A percentile compares a stretch with the other conserved stretches of the same genome.
These are phyloP conservation scores for Parnassius mnemosyne DNA, from an alignment of 2,888 invertebrate genomes.

Conservation along the genomic window DNA sequence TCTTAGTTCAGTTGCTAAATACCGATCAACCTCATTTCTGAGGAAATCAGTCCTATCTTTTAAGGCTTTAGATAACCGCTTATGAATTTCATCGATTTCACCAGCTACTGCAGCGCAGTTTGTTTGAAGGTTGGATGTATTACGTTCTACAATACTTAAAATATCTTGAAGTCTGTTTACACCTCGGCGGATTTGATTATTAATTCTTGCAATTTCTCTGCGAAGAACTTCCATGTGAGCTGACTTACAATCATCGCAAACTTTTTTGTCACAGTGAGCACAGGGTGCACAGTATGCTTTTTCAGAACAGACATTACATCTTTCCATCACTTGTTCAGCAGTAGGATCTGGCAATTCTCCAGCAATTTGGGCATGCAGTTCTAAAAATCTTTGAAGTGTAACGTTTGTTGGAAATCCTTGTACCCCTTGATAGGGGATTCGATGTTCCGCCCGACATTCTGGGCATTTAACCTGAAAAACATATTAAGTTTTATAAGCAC, in stretches of 20 bases:
- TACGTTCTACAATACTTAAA: slow-evolving; percentile 91
- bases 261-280: slow-evolving; percentile 98
- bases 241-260: slow-evolving; percentile 97
- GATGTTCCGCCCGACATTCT: slow-evolving; percentile 98
- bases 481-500: too few species aligned
- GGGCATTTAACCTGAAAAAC: slow-evolving; percentile 93
- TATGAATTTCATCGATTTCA: slow-evolving; percentile 96
- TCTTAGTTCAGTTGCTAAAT: slow-evolving; percentile 92
- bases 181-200: slow-evolving; percentile 93
- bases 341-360: slow-evolving; percentile 95
- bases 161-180: slow-evolving; percentile 94
- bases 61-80: slow-evolving; percentile 91
- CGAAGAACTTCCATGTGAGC: slow-evolving; percentile 97
- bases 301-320: slow-evolving; percentile 96
- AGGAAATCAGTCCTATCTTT: slow-evolving; percentile 94
- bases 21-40: slow-evolving; percentile 94
- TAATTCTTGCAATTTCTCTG: slow-evolving; percentile 93
- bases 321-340: slow-evolving; percentile 94
- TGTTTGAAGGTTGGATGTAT: slow-evolving; percentile 91
- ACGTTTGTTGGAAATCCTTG: slow-evolving; percentile 98
- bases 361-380: slow-evolving; percentile 95
- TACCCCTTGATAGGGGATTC: slow-evolving; percentile 96
- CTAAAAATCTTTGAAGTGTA: slow-evolving; percentile 95
- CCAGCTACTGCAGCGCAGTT: slow-evolving; percentile 95
- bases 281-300: slow-evolving; percentile 94